Conservation (phyloP, 2,888 invertebrate genomes). For the Lasioglossum morio region DNA sequence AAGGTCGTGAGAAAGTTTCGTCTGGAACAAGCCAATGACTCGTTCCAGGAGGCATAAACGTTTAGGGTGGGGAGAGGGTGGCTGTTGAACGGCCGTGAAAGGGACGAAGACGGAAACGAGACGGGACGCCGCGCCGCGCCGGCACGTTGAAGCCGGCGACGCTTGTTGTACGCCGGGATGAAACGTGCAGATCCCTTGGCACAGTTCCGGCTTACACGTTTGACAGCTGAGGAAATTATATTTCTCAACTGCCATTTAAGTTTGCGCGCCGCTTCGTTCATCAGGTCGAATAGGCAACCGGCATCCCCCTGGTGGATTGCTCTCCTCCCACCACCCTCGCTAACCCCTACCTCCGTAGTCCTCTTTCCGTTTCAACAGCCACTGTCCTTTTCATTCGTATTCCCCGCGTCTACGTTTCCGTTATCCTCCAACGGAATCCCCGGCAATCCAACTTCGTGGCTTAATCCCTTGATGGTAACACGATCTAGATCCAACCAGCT, state of each 20-base stretch:
- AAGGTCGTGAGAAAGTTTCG: neutral
- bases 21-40: neutral
- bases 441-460: conserved; percentile 70
- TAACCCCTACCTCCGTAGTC: conserved; percentile 2
- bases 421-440: conserved; percentile 66
- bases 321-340: conserved; percentile 24
- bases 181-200: conserved; percentile 70
- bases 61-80: neutral
- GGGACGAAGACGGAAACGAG: conserved; percentile 43
- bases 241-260: conserved; percentile 83
- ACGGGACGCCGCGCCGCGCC: conserved; percentile 28
- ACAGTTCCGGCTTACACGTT: conserved; percentile 78
- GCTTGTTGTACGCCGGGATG: conserved; percentile 57
- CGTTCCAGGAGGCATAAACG: conserved; percentile 29
- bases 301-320: conserved; percentile 48
- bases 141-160: conserved; percentile 46
- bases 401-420: conserved; percentile 58
- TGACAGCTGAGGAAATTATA: conserved; percentile 83
- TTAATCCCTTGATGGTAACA: conserved; percentile 74
- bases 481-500: conserved; percentile 63
- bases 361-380: conserved; percentile 34
- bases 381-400: conserved; percentile 47
- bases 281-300: conserved; percentile 69
- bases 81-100: conserved; percentile 13
- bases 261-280: conserved; percentile 77